These are phyloP conservation scores for Enteromius treurensis DNA, from an alignment of 2,797 vertebrate species.

Conservation along the genomic window DNA sequence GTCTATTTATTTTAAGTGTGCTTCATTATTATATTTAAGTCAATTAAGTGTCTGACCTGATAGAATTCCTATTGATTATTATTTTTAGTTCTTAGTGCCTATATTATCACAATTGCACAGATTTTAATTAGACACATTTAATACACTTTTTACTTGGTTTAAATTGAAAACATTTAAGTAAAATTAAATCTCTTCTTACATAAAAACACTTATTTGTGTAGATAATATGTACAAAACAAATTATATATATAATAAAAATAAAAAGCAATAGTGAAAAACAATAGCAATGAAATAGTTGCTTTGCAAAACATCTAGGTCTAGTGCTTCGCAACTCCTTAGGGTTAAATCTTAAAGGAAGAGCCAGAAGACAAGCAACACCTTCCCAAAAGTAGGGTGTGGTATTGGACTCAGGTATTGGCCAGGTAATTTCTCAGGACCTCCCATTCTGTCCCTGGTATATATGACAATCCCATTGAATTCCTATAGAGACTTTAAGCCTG, in stretches of 20 bases:
- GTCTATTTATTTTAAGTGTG: not conserved
- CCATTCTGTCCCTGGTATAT: conserved; percentile 90
- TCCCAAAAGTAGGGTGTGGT: conserved; percentile 76
- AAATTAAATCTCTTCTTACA: not conserved
- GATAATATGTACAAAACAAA: not conserved
- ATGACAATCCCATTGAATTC: conserved; percentile 86
- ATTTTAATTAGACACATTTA: not conserved
- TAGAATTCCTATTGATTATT: too few relatives aligned
- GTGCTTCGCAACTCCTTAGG: conserved; percentile 52
- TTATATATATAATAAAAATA: too few relatives aligned
- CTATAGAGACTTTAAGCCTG: conserved; percentile 82
- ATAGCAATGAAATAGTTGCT: not conserved
- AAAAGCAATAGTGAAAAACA: not conserved
- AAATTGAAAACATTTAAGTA: not conserved
- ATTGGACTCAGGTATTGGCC: conserved; percentile 88
- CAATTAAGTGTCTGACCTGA: not conserved
- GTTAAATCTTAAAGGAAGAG: conserved; percentile 57
- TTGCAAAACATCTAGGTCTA: conserved; percentile 16
- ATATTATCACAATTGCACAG: not conserved
- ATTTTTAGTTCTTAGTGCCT: not conserved
- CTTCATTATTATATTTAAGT: not conserved
- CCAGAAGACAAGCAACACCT: conserved; percentile 59
- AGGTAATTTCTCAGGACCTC: conserved; percentile 88
- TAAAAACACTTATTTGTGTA: not conserved
- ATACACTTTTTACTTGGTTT: not conserved